A percentile compares a stretch with the other conserved stretches of the same genome.
Evolutionary conservation across 2,113 vertebrate genomes (phyloP).

Genomic region (Sinocyclocheilus grahami): DNA sequence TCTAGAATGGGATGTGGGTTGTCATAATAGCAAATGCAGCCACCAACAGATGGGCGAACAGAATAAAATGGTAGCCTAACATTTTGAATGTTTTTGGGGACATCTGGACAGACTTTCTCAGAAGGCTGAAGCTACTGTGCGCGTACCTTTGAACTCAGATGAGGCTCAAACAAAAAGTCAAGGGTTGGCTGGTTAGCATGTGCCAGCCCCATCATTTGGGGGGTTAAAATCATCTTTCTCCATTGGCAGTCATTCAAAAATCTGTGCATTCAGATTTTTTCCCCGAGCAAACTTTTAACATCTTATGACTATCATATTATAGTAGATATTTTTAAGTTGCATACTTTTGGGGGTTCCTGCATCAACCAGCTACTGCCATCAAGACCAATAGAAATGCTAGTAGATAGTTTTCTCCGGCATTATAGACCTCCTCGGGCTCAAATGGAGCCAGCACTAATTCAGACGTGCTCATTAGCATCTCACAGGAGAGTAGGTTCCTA

Average conservation of each 20-base stretch:
- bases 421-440: not conserved
- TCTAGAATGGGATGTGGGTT: not conserved
- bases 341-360: not conserved
- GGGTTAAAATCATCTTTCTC: not conserved
- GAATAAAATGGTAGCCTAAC: not conserved
- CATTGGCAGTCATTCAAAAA: not conserved
- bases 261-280: not conserved
- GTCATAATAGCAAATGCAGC: not conserved
- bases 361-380: not conserved
- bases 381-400: constrained; percentile 1
- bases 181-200: not conserved
- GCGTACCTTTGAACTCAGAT: no score
- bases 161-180: not conserved
- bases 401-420: not conserved
- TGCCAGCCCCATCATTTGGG: not conserved
- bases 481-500: not conserved
- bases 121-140: not conserved
- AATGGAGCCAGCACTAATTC: not conserved
- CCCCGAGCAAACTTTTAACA: not conserved
- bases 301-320: not conserved
- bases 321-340: not conserved
- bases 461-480: not conserved
- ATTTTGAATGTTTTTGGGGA: not conserved
- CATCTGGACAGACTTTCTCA: not conserved
- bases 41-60: not conserved